These are phyloP conservation scores for Thumatha senex DNA, from an alignment of 2,888 invertebrate species.

Conservation along the genomic window DNA sequence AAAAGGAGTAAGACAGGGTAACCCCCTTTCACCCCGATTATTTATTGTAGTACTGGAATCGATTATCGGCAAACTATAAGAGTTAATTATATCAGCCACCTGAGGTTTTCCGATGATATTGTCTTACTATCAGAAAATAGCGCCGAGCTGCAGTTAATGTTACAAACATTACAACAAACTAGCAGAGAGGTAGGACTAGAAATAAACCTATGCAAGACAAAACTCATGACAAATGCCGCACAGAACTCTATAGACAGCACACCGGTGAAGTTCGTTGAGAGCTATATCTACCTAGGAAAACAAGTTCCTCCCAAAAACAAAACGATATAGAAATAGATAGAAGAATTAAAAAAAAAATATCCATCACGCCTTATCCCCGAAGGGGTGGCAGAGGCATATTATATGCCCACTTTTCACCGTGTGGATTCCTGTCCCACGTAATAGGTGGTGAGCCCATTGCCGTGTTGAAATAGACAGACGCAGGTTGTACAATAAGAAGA, in stretches of 20 bases:
- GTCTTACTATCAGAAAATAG: conserved; percentile 6
- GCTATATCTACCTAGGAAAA: background rate
- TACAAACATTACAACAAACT: background rate
- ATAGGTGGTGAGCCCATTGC: too few species aligned
- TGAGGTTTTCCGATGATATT: conserved; percentile 6
- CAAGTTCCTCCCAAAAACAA: background rate
- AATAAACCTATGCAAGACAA: conserved; percentile 1
- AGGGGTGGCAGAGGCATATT: too few species aligned
- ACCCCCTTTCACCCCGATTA: conserved; percentile 5
- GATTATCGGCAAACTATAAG: background rate
- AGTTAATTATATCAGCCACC: conserved; percentile 3
- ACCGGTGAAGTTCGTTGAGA: background rate
- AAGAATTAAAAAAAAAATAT: too few species aligned
- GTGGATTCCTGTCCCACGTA: too few species aligned
- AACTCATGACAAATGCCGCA: background rate
- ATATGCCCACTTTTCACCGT: too few species aligned
- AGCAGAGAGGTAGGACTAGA: background rate
- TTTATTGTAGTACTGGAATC: background rate
- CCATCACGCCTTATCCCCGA: too few species aligned
- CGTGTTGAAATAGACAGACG: too few species aligned
- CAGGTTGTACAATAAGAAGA: too few species aligned
- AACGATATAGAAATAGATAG: conserved; percentile 5
- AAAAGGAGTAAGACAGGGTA: conserved; percentile 12
- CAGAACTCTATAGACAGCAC: background rate
- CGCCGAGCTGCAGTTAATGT: conserved; percentile 5